Conservation (phyloP, 1,140 invertebrate genomes). For the Pachyrhynchus sulphureomaculatus region DNA sequence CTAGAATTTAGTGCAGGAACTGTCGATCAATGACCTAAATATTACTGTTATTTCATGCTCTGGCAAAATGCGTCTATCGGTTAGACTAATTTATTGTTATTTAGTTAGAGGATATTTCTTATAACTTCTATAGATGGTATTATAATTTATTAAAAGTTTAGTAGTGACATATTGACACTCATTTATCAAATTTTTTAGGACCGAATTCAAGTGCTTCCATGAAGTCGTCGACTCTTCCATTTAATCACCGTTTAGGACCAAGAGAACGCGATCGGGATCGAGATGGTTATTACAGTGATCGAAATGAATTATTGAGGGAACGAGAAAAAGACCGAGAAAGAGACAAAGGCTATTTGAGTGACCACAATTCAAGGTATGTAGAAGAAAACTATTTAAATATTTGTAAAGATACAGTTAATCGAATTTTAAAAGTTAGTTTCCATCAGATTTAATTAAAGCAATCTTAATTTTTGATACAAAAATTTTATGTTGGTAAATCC, state of each 20-base stretch:
- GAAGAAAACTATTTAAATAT: neutral
- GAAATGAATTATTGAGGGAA: conserved; percentile 76
- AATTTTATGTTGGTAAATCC: no score
- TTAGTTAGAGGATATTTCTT: no score
- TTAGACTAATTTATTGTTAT: no score
- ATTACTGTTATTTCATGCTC: no score
- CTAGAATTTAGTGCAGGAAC: no score
- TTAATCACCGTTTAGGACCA: conserved; percentile 64
- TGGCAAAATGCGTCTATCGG: no score
- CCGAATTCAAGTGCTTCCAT: conserved; percentile 57
- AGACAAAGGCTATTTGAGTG: conserved; percentile 80
- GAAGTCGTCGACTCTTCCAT: conserved; percentile 75
- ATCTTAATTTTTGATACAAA: no score
- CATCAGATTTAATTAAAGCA: no score
- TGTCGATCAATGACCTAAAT: no score
- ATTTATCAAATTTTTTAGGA: conserved; percentile 39
- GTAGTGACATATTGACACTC: neutral
- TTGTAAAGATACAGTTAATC: no score
- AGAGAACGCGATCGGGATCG: conserved; percentile 66
- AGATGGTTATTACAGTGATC: conserved; percentile 84
- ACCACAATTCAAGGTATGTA: conserved; percentile 75
- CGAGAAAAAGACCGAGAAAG: conserved; percentile 62
- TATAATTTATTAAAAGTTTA: neutral
- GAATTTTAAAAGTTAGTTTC: no score
- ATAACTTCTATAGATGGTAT: neutral